A percentile compares a stretch with the other conserved stretches of the same genome.
phyloP scores from a whole-genome alignment of 2,113 vertebrate species.

The Maccullochella peelii region DNA sequence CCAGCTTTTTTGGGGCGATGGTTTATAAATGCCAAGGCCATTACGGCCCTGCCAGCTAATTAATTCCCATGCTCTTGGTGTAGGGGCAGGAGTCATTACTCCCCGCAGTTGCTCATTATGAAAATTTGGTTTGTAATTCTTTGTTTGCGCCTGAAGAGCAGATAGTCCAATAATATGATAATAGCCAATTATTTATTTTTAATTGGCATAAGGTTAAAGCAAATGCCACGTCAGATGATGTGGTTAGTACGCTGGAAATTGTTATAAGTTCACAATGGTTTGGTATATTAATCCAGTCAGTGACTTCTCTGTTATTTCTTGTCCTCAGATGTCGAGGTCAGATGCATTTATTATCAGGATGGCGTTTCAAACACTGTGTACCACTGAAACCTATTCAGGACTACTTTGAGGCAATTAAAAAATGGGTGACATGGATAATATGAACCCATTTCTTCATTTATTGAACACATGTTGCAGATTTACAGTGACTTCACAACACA shows the following conservation, averaged over 20 bases:
- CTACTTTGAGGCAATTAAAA: neutral
- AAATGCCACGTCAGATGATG: slow-evolving; percentile 55
- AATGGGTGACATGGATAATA: neutral
- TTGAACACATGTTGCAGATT: neutral
- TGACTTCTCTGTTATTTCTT: neutral
- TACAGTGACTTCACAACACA: no score
- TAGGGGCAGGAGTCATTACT: slow-evolving; percentile 63
- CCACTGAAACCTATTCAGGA: neutral
- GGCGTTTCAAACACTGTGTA: neutral
- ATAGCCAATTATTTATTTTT: slow-evolving; percentile 53
- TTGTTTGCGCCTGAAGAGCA: slow-evolving; percentile 40
- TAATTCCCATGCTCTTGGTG: slow-evolving; percentile 60
- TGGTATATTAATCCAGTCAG: slow-evolving; percentile 21
- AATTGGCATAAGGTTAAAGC: slow-evolving; percentile 59
- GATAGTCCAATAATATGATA: slow-evolving; percentile 62
- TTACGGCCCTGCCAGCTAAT: slow-evolving; percentile 68
- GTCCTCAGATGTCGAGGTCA: slow-evolving; percentile 17
- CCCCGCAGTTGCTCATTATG: slow-evolving; percentile 54
- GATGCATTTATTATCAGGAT: neutral
- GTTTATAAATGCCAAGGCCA: slow-evolving; percentile 72
- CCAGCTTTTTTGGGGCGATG: slow-evolving; percentile 39
- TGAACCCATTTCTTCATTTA: neutral
- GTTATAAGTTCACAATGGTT: slow-evolving; percentile 45
- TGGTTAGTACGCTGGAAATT: slow-evolving; percentile 17
- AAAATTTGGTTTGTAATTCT: slow-evolving; percentile 60